Percentiles rank a stretch among this genome's conserved stretches.
Evolutionary conservation across 2,888 invertebrate species (phyloP).

Genomic region (Xestoiulus laeticollis): DNA sequence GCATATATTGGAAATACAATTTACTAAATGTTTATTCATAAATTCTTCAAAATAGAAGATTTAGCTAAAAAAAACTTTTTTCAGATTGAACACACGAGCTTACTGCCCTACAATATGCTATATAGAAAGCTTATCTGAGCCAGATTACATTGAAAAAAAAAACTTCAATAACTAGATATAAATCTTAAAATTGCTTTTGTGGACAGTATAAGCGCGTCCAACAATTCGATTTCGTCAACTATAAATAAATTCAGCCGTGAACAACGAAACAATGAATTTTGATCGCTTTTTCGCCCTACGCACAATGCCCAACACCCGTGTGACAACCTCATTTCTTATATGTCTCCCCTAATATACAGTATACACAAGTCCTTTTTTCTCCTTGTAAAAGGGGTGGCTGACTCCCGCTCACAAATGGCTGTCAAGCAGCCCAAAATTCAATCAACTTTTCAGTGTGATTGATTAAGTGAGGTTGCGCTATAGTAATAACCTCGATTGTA

Average conservation of each 20-base stretch:
- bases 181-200: constrained; percentile 29
- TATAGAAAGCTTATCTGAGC: background rate
- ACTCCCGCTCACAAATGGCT: constrained; percentile 36
- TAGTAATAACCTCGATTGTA: constrained; percentile 34
- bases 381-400: background rate
- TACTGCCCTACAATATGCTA: background rate
- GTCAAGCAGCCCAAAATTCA: constrained; percentile 41
- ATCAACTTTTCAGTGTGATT: constrained; percentile 47
- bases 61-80: too few species aligned
- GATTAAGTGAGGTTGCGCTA: constrained; percentile 37
- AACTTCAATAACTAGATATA: background rate
- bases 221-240: constrained; percentile 14
- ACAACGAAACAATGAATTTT: constrained; percentile 28
- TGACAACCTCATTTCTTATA: constrained; percentile 17
- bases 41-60: too few species aligned
- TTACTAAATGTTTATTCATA: too few species aligned
- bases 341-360: background rate
- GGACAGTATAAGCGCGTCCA: background rate
- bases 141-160: background rate
- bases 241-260: constrained; percentile 1
- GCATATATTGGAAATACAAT: too few species aligned
- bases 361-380: background rate
- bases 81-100: too few species aligned
- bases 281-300: constrained; percentile 1
- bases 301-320: constrained; percentile 34